Evolutionary conservation across 2,113 vertebrate genomes (phyloP), one percentile per base, ranked within the genome.

Genomic region (Ammodytes marinus): DNA sequence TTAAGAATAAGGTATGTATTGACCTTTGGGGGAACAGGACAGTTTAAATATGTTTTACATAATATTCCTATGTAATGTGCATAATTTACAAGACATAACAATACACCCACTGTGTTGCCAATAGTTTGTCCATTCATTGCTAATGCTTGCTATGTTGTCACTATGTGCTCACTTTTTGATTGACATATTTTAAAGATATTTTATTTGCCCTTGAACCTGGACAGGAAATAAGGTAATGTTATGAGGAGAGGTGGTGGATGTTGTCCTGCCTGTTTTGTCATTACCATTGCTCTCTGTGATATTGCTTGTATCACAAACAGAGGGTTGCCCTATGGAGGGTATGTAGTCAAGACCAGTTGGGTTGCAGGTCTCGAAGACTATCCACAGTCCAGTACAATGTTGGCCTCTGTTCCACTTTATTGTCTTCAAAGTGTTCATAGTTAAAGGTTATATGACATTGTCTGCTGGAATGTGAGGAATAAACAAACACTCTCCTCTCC

Each of bases 341-440:
- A 78, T 27, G 27, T 46, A 46, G 6, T 71, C 59, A 54, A 55
- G 15, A 60, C 50, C 49, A 70, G 64, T 19, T 17, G 50, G 42
- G 9, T 42, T 68, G 13, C 7, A 60, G 9, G 35, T 8, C 4
- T 47, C 10, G 15, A 60, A 17, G 39, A 53, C 3, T 12, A 42
- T 17, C 43, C 58, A 60, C 63, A 40, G 15, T 53, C 60, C 49
- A 52, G 37, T 50, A 10, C 53, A 74, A 50, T 42, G 58, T 68
- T 13, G 49, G 63, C 70, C 53, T 66, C 45, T 76, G 13, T 69
- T 84, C 19, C 46, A 77, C 63, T 87, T 80, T 17, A 65, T 27
- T 37, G 52, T 74, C 7, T 54, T 49, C 60, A 74, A 69, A 67
- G 4, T 69, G 52, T 76, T 43, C 10, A 46, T 49, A 46, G 35